Conservation (phyloP, 2,888 invertebrate species). For the Lasioglossum vierecki region DNA sequence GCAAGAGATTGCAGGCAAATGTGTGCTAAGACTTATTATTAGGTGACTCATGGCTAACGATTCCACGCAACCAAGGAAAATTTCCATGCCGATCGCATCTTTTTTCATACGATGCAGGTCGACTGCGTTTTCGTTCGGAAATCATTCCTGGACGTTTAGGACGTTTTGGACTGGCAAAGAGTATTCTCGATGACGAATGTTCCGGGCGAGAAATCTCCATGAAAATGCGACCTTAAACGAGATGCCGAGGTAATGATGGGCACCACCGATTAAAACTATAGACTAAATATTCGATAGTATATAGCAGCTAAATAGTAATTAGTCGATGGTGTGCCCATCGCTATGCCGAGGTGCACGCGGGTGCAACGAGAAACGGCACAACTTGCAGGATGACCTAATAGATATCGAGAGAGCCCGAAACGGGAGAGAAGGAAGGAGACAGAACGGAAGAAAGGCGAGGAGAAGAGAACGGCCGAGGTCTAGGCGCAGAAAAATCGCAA, state of each 20-base stretch:
- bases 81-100: not conserved
- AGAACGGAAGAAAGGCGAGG: constrained; percentile 49
- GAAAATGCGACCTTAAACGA: too few species aligned
- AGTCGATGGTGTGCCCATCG: too few species aligned
- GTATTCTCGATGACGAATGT: too few species aligned
- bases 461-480: constrained; percentile 35
- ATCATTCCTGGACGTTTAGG: not conserved
- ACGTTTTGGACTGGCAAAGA: not conserved
- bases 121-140: not conserved
- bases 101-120: not conserved
- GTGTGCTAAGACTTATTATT: constrained; percentile 4
- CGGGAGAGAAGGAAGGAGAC: constrained; percentile 32
- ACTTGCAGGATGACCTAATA: constrained; percentile 14
- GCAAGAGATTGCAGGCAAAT: not conserved
- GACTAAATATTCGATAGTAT: too few species aligned
- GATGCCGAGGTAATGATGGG: not conserved
- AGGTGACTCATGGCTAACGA: constrained; percentile 4
- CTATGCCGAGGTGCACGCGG: not conserved
- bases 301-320: too few species aligned
- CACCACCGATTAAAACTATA: too few species aligned
- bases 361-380: not conserved
- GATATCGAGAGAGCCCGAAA: constrained; percentile 21
- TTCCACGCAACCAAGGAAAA: not conserved
- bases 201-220: too few species aligned
- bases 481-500: constrained; percentile 40